Base-by-base conservation (phyloP, 2,113 vertebrate genomes). In the Paedocypris sp. region DNA sequence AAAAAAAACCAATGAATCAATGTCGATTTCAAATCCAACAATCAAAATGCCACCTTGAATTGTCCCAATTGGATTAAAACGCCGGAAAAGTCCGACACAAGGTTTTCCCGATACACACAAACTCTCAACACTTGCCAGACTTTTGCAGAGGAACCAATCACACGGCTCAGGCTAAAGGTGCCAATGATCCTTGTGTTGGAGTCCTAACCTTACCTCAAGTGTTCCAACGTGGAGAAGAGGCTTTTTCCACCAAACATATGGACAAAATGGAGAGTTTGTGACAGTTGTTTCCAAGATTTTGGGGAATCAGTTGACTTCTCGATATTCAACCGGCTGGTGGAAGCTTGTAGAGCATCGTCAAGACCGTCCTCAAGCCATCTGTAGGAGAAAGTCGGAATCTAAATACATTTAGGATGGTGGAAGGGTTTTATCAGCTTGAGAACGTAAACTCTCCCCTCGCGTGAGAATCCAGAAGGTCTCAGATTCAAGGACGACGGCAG, bases 131-230 rank as follows among this genome's bases (percentile, higher is more conserved):
- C 26, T 4, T 71, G 64, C 60, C 75, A 43, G 26, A 1, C 59
- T 62, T 35, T 28, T 23, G 49, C 64, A 57, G 62, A 20, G 67
- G 67, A 80, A 75, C 50, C 71, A 68, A 75, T 82, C 51, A 68
- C 74, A 72, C 64, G 81, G 87, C 81, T 85, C 78, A 19, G 76
- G 73, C 77, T 79, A 32, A 67, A 77, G 76, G 76, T 23, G 64
- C 75, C 70, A 76, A 77, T 60, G 74, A 83, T 85, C 76, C 70
- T 79, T 76, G 75, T 77, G 82, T 83, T 72, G 66, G 80, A 84
- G 83, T 81, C 79, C 84, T 85, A 78, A 78, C 82, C 66, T 85
- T 89, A 87, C 88, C 90, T 91, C 88, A 85, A 87, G 86, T 87
- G 85, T 86, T 87, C 64, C 66, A 67, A 83, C 81, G 80, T 73